Evolutionary conservation across 2,113 vertebrate species (phyloP).

Genomic region (Labeo catla): DNA sequence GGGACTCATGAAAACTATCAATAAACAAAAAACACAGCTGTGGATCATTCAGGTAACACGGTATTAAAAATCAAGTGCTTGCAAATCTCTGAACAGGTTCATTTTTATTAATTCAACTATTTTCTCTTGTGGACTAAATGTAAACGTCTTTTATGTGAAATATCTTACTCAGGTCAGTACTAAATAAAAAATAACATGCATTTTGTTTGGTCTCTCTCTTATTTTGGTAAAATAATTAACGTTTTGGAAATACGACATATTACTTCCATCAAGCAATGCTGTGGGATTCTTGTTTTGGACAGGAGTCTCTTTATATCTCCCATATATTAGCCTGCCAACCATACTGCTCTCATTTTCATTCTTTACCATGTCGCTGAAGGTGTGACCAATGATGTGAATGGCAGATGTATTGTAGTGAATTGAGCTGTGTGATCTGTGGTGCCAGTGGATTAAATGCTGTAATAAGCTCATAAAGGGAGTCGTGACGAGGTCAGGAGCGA

Average conservation of each 20-base stretch:
- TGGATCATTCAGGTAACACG: no score
- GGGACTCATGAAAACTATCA: no score
- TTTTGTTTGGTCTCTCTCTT: no score
- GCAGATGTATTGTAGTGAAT: conserved; percentile 1
- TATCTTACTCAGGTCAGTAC: no score
- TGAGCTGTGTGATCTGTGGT: neutral
- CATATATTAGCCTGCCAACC: neutral
- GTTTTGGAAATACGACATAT: neutral
- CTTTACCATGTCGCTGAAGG: neutral
- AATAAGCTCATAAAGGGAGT: conserved; percentile 28
- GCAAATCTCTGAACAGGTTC: no score
- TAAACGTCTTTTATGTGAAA: no score
- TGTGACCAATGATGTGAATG: conserved; percentile 23
- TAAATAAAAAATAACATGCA: no score
- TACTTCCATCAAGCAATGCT: neutral
- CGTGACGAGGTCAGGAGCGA: neutral
- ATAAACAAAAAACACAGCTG: no score
- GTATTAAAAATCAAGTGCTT: no score
- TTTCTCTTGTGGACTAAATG: no score
- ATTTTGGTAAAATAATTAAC: no score
- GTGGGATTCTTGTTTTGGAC: neutral
- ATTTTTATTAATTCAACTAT: no score
- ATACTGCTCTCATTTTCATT: neutral
- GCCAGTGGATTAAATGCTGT: neutral
- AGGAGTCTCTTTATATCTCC: neutral